Conservation (phyloP, 2,888 invertebrate species). For the Seira musarum region DNA sequence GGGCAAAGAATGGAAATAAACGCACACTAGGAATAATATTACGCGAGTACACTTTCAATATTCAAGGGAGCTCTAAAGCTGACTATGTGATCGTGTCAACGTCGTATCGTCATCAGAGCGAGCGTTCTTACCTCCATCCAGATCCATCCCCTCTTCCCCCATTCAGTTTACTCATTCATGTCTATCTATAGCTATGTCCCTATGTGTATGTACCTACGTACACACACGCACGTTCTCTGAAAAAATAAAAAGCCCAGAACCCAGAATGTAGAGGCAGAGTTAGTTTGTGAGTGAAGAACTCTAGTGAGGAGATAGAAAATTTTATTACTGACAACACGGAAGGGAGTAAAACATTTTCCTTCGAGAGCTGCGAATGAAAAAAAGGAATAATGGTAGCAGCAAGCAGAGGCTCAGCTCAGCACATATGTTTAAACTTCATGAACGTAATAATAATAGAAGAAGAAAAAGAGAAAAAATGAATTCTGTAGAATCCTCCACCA, state of each 20-base stretch:
- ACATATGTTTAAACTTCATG: constrained; percentile 19
- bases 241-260: constrained; percentile 12
- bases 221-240: neutral
- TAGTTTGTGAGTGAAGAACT: neutral
- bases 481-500: too few relatives aligned
- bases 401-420: too few relatives aligned
- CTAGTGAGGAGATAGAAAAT: constrained; percentile 11
- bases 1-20: constrained; percentile 9
- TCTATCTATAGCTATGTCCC: neutral
- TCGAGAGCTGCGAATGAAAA: neutral
- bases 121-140: constrained; percentile 20
- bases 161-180: constrained; percentile 17
- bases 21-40: neutral
- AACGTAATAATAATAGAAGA: neutral
- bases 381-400: constrained; percentile 15
- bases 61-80: constrained; percentile 29
- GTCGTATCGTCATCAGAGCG: constrained; percentile 14
- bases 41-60: constrained; percentile 23
- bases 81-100: constrained; percentile 6
- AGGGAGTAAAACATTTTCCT: constrained; percentile 11
- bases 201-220: constrained; percentile 21
- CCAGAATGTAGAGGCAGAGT: neutral
- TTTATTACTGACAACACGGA: constrained; percentile 19
- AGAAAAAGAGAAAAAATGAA: too few relatives aligned
- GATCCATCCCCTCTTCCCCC: neutral